Conservation (phyloP, 23 tunicate species). For the Trididemnum miniatum region DNA sequence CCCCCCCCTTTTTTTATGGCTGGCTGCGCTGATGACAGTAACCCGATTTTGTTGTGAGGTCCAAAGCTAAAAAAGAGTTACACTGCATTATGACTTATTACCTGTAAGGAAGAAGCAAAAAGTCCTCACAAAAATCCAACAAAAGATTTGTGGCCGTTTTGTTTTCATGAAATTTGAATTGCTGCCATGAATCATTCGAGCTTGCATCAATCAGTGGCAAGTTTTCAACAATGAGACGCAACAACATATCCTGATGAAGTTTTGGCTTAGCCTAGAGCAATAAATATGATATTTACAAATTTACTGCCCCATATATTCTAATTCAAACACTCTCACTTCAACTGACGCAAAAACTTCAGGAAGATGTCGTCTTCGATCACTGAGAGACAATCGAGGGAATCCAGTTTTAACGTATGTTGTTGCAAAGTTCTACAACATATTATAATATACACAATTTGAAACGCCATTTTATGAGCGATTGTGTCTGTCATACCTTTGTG, state of each 20-base stretch:
- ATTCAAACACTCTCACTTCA: constrained; percentile 60
- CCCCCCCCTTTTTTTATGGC: too few species aligned
- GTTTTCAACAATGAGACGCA: constrained; percentile 40
- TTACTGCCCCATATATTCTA: too few species aligned
- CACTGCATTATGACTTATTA: constrained; percentile 9
- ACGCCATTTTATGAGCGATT: too few species aligned
- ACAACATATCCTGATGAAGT: constrained; percentile 63
- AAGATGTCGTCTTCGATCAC: constrained; percentile 35
- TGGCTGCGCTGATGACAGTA: too few species aligned
- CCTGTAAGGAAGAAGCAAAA: constrained; percentile 83
- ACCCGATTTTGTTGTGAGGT: too few species aligned
- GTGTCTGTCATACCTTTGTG: constrained; percentile 15
- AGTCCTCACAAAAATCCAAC: constrained; percentile 73
- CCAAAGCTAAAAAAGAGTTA: background rate
- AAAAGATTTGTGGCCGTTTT: constrained; percentile 22
- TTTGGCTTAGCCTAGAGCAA: too few species aligned
- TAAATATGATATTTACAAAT: too few species aligned
- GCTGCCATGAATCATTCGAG: background rate
- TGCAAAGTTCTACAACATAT: constrained; percentile 80
- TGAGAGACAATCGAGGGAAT: constrained; percentile 47
- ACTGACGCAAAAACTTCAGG: constrained; percentile 57
- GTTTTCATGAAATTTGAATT: constrained; percentile 39
- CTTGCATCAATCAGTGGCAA: constrained; percentile 33
- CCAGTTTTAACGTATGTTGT: constrained; percentile 76
- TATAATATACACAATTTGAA: too few species aligned